These are phyloP conservation scores for Narcine bancroftii DNA, from an alignment of 2,113 vertebrate genomes.

Conservation along the genomic window DNA sequence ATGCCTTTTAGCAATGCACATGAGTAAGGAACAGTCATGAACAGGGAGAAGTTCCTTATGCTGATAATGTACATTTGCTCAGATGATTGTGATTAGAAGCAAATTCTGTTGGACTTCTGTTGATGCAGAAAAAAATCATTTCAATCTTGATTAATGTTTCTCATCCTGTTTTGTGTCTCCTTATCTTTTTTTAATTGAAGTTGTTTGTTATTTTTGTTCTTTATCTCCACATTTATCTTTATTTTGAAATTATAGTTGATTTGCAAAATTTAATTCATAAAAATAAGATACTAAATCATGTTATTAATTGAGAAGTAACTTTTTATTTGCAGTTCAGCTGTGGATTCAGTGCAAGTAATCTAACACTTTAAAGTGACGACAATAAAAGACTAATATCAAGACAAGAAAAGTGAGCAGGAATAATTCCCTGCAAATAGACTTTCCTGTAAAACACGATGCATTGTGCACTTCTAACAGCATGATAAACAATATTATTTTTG, in stretches of 20 bases:
- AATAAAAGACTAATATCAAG: constrained; percentile 23
- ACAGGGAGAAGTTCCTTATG: neutral
- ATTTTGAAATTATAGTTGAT: neutral
- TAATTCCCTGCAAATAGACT: neutral
- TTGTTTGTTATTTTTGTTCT: neutral
- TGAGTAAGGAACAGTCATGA: neutral
- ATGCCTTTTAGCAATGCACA: constrained; percentile 5
- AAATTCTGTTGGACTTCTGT: neutral
- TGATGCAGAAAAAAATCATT: neutral
- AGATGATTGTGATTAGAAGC: constrained; percentile 1
- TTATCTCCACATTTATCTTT: neutral
- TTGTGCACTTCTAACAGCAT: neutral
- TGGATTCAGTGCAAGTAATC: constrained; percentile 28
- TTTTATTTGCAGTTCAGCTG: constrained; percentile 24
- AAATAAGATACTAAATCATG: neutral
- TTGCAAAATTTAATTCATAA: neutral
- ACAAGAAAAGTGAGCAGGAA: constrained; percentile 5
- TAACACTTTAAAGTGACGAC: constrained; percentile 27
- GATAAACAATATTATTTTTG: no score
- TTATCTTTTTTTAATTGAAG: neutral
- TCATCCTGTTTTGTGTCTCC: neutral
- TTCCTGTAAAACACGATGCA: neutral
- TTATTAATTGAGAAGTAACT: neutral
- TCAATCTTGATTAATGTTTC: no score
- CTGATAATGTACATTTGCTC: neutral